Base-by-base conservation (phyloP, 2,113 vertebrate genomes). In the Psilopsiagon aymara region DNA sequence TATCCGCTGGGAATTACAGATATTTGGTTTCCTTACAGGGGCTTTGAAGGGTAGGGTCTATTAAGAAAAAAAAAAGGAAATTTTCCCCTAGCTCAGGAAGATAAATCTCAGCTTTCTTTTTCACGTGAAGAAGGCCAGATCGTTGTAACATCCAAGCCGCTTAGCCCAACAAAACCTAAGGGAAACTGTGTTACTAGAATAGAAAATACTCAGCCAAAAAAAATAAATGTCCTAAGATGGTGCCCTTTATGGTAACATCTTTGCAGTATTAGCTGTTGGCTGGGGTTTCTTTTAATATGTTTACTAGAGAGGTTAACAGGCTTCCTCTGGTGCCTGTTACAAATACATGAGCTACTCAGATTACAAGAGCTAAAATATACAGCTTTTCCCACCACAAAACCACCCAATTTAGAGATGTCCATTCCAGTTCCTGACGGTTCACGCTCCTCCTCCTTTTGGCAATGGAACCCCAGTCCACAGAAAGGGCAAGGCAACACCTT, bases 11-110 rank as follows among this genome's bases (percentile, higher is more conserved):
- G 90, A 96, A 90, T 94, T 92, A 41, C 75, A 94, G 88, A 93
- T 90, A 88, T 64, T 96, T 90, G 88, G 85, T 86, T 95, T 90
- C 86, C 57, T 96, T 97, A 95, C 94, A 87, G 69, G 76, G 53
- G 60, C 23, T 93, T 94, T 94, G 86, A 84, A 93, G 49, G 57
- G 53, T 74, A 85, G 75, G 28, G 83, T 81, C 86, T 33, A 62
- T 75, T 83, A 84, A 35, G 33, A 55, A 84, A 92, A 83, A 49
- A 64, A 43, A 64, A 46, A 85, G 69, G 57, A 71, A 69, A 69
- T 62, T 62, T 76, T 59, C 74, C 73, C 82, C 69, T 68, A 66
- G 60, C n/a, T 88, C 86, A n/a, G 35, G 24, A 60, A 94, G 71
- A 77, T 70, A 91, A 77, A 92, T 62, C 80, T 84, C 84, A 75